Evolutionary conservation across 1,140 invertebrate genomes (phyloP).

Genomic region (Bombus huntii): DNA sequence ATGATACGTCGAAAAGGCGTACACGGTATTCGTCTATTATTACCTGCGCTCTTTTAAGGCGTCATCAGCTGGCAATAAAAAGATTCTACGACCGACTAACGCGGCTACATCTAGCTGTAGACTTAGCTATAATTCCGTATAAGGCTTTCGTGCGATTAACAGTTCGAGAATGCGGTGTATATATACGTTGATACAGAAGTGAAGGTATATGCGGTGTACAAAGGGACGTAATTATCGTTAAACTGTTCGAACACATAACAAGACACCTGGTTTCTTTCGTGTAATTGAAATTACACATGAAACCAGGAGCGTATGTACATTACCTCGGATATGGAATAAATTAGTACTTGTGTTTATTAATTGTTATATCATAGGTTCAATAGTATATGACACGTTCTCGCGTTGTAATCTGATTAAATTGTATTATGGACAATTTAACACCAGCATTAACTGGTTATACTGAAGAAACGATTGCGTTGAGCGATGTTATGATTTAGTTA

Average conservation of each 20-base stretch:
- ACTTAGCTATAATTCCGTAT: constrained; percentile 66
- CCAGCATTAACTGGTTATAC: constrained; percentile 56
- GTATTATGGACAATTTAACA: constrained; percentile 70
- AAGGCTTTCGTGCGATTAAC: constrained; percentile 75
- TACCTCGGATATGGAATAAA: constrained; percentile 64
- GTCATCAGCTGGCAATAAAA: constrained; percentile 70
- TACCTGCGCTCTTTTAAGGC: constrained; percentile 74
- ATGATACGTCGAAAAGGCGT: constrained; percentile 47
- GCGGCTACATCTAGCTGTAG: constrained; percentile 35
- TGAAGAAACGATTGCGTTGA: background rate
- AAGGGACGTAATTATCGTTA: constrained; percentile 72
- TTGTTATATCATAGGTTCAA: constrained; percentile 28
- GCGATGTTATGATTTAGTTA: background rate
- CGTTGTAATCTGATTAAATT: constrained; percentile 73
- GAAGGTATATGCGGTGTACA: background rate
- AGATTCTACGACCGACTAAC: constrained; percentile 51
- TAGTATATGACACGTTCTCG: constrained; percentile 63
- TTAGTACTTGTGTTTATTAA: constrained; percentile 48
- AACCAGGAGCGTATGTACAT: constrained; percentile 10
- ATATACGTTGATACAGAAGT: constrained; percentile 12
- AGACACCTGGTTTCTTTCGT: constrained; percentile 63
- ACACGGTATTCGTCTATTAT: constrained; percentile 69
- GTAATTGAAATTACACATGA: constrained; percentile 60
- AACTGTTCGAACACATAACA: constrained; percentile 73
- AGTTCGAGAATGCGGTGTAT: constrained; percentile 66